A percentile compares a stretch with the other conserved stretches of the same genome.
phyloP scores from a whole-genome alignment of 2,113 vertebrate genomes.

The Crotophaga sulcirostris region DNA sequence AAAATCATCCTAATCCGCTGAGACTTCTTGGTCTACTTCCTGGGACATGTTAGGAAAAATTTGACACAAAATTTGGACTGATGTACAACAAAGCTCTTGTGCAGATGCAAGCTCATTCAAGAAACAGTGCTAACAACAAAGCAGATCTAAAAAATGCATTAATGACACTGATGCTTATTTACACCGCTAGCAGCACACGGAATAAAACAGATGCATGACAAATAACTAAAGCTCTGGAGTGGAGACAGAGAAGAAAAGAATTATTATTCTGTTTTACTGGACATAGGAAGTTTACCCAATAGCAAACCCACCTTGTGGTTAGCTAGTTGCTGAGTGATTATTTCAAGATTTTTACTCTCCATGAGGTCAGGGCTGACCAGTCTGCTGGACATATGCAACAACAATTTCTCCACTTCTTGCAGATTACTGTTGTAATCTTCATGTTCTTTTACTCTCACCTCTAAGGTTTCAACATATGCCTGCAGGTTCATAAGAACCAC shows the following conservation, averaged over 20 bases:
- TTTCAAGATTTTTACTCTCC: constrained; percentile 84
- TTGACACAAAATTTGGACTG: neutral
- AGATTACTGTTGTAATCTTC: constrained; percentile 90
- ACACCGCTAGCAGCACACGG: neutral
- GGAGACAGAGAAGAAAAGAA: neutral
- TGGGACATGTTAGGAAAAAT: neutral
- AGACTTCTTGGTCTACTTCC: neutral
- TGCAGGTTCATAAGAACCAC: constrained; percentile 43
- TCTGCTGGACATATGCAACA: constrained; percentile 94
- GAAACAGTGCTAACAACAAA: neutral
- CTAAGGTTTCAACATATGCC: constrained; percentile 81
- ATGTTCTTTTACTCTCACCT: constrained; percentile 88
- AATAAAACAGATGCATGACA: neutral
- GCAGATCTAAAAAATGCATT: neutral
- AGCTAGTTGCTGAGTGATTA: constrained; percentile 92
- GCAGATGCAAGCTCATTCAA: neutral
- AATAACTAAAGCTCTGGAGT: neutral
- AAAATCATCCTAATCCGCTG: neutral
- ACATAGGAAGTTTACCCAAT: neutral
- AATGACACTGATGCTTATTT: neutral
- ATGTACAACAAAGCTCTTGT: neutral
- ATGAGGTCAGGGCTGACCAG: constrained; percentile 89
- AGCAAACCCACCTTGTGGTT: constrained; percentile 86
- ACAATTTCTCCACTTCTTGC: constrained; percentile 94
- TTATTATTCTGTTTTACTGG: neutral